Base-by-base conservation (phyloP, 2,888 invertebrate genomes). In the Cheilosia variabilis region DNA sequence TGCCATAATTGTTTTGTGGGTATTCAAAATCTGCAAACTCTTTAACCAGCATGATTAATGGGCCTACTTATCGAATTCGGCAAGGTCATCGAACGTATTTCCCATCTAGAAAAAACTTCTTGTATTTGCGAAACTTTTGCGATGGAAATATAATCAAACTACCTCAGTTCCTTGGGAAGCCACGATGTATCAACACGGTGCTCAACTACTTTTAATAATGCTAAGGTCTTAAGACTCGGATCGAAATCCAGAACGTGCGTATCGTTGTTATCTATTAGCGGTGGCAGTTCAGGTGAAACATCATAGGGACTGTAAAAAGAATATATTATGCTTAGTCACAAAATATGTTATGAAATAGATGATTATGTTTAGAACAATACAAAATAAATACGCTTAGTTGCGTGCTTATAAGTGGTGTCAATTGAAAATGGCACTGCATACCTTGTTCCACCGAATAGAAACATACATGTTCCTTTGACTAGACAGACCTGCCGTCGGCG, bases 371-470 rank as follows among this genome's bases (percentile, higher is more conserved):
- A 31, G 27, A 27, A 4, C 27, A 27, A 27, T 34, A 2, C 34
- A n/a, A n/a, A n/a, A n/a, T n/a, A n/a, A n/a, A n/a, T n/a, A n/a
- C n/a, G 34, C 34, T 2, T 10, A 34, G 34, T 3, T 34, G 34
- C 10, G 34, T 10, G 3, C 27, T 27, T 6, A 6, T 27, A 27
- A 27, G 27, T 27, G 6, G 7, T 27, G 27, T 5, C 27, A 27
- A 27, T 27, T 5, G 27, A 27, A 27, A 27, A 31, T 31, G 2
- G 2, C 31, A 31, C n/a, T 24, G 15, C 62, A 90, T 92, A 96
- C 96, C 97, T 97, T 73, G 98, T 98, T 50, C 98, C 98, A 58
- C 98, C 98, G 93, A 98, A 98, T 73, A 98, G 93, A 91, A 95
- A 98, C 88, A 97, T 94, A 90, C 95, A 94, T 88, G 95, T 94